Evolutionary conservation across 2,888 invertebrate genomes (phyloP).

Genomic region (Tetanocera ferruginea): DNA sequence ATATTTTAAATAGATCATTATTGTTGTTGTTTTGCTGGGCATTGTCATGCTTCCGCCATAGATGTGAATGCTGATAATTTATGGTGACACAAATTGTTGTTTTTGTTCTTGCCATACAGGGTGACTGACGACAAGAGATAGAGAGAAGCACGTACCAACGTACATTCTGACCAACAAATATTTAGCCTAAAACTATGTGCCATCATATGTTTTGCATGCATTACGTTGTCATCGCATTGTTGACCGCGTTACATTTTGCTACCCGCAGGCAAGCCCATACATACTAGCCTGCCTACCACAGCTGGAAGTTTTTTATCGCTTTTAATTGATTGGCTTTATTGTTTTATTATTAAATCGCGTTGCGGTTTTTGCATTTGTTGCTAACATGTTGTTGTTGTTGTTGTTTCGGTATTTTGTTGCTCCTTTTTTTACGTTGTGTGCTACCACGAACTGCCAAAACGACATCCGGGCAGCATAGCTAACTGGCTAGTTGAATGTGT

Average conservation of each 20-base stretch:
- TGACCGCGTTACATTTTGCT: background rate
- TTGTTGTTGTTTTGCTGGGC: background rate
- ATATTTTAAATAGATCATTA: background rate
- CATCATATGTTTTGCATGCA: background rate
- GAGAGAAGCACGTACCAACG: too few relatives aligned
- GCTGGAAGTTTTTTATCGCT: constrained; percentile 18
- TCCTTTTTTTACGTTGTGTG: background rate
- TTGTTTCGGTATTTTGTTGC: background rate
- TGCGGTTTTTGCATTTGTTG: constrained; percentile 33
- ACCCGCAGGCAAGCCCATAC: background rate
- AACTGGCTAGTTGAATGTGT: background rate
- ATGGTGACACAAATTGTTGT: constrained; percentile 19
- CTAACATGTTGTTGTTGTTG: background rate
- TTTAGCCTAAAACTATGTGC: background rate
- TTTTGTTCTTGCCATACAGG: background rate
- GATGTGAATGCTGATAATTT: background rate
- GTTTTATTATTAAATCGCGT: constrained; percentile 42
- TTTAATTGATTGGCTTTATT: constrained; percentile 46
- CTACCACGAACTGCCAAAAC: background rate
- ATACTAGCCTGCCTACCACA: background rate
- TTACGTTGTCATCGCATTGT: background rate
- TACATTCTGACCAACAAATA: background rate
- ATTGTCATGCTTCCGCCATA: background rate
- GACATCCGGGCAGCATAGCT: background rate
- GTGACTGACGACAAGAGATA: background rate